Evolutionary conservation across 1,140 invertebrate species (phyloP).

Genomic region (Leucophenga varia): DNA sequence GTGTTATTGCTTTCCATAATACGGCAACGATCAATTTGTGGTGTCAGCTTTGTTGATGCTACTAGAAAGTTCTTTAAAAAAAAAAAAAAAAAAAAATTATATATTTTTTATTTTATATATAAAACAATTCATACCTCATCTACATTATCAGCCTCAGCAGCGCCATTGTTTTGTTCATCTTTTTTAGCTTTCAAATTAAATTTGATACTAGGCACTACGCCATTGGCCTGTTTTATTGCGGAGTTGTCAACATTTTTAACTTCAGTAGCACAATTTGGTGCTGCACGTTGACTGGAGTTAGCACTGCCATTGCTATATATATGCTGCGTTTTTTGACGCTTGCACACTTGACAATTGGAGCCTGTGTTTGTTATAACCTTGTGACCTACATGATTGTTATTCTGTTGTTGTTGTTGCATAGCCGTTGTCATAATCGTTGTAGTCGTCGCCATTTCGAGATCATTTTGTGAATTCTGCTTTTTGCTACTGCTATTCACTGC

Average conservation of each 20-base stretch:
- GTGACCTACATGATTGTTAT: slow-evolving; percentile 8
- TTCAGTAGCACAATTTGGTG: no score
- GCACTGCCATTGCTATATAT: slow-evolving; percentile 29
- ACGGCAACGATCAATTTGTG: slow-evolving; percentile 42
- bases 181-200: no score
- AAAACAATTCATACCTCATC: no score
- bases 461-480: slow-evolving; percentile 14
- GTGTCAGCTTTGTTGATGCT: slow-evolving; percentile 39
- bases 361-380: neutral
- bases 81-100: neutral
- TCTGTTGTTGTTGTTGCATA: slow-evolving; percentile 23
- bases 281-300: no score
- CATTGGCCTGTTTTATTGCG: no score
- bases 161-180: no score
- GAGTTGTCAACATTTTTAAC: no score
- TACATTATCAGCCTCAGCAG: neutral
- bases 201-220: no score
- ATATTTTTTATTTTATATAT: no score
- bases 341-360: slow-evolving; percentile 43
- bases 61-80: slow-evolving; percentile 15
- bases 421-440: no score
- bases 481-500: slow-evolving; percentile 5
- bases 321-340: slow-evolving; percentile 54
- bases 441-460: slow-evolving; percentile 13
- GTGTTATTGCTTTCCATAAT: slow-evolving; percentile 8